A percentile compares a stretch with the other conserved stretches of the same genome.
Conservation (phyloP, 2,113 vertebrate genomes). For the Melanerpes formicivorus region DNA sequence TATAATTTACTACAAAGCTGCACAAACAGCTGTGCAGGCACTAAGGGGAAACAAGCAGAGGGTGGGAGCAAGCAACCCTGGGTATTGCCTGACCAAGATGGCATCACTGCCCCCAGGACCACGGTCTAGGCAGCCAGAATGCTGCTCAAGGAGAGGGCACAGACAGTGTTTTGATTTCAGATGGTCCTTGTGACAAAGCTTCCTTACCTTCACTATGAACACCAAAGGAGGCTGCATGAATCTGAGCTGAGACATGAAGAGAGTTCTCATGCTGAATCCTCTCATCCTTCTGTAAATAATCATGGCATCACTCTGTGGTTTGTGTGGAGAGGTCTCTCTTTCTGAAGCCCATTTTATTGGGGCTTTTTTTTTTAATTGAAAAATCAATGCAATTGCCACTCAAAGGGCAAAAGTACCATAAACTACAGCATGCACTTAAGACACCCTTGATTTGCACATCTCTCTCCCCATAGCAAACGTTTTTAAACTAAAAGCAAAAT, state of each 20-base stretch:
- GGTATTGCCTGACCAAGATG: not conserved
- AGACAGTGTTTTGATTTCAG: not conserved
- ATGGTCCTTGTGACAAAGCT: not conserved
- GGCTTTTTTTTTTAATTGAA: not conserved
- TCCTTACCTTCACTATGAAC: not conserved
- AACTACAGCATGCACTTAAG: not conserved
- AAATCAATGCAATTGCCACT: not conserved
- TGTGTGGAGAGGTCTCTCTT: not conserved
- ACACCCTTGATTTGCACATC: not conserved
- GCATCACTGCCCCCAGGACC: not conserved
- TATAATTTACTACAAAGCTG: not conserved
- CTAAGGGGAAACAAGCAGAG: not conserved
- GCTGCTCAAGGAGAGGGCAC: not conserved
- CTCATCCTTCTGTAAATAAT: not conserved
- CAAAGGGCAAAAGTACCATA: not conserved
- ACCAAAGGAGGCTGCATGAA: not conserved
- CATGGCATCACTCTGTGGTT: not conserved
- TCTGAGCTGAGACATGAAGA: not conserved
- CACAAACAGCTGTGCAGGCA: not conserved
- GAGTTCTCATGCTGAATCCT: not conserved
- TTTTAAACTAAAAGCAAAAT: not conserved
- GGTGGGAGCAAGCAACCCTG: not conserved
- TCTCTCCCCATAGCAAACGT: not conserved
- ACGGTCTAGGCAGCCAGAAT: not conserved
- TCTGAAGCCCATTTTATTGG: not conserved